Base-by-base conservation (phyloP, 1,140 invertebrate species). In the Leptonema lineaticorne region DNA sequence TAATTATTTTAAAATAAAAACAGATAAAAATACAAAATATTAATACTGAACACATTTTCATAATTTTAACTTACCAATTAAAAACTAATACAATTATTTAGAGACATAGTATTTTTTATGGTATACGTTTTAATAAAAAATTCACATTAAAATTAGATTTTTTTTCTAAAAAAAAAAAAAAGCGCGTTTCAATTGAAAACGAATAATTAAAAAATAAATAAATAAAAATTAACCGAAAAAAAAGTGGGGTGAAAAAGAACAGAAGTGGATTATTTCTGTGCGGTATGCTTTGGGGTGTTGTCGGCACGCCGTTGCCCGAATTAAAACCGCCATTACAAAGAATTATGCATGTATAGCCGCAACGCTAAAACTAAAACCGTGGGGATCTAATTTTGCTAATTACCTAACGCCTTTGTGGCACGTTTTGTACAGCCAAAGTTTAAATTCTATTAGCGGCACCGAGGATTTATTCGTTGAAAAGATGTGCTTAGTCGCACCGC, bases 341-440 rank as follows among this genome's bases (percentile, higher is more conserved):
- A 69, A 69, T 69, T 69, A 69, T 69, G 67, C 60, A 69, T 69
- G 59, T 69, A 63, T 60, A 24, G 50, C 29, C 57, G n/a, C 66
- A 50, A 22, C 22, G 59, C 64, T 72, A 66, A 45, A 72, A 72
- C 63, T 67, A 68, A 72, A 72, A 72, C 70, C 68, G 67, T 45
- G 48, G 58, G 70, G 70, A 72, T 72, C 70, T 72, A 72, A 72
- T 72, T 69, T 72, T 41, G 64, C 70, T 72, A 72, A 72, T 72
- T 72, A 72, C 70, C 64, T 71, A 72, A 72, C 70, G 70, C 70
- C 67, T 72, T 72, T 72, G 70, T 72, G 70, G 70, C 70, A 72
- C 70, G 70, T 72, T 72, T 63, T 63, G 70, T 72, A 72, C 70
- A 72, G 70, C 46, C 45, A 67, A 72, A 72, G 67, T 72, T 72